phyloP scores from a whole-genome alignment of 2,888 invertebrate genomes.

The Maniola hyperantus region DNA sequence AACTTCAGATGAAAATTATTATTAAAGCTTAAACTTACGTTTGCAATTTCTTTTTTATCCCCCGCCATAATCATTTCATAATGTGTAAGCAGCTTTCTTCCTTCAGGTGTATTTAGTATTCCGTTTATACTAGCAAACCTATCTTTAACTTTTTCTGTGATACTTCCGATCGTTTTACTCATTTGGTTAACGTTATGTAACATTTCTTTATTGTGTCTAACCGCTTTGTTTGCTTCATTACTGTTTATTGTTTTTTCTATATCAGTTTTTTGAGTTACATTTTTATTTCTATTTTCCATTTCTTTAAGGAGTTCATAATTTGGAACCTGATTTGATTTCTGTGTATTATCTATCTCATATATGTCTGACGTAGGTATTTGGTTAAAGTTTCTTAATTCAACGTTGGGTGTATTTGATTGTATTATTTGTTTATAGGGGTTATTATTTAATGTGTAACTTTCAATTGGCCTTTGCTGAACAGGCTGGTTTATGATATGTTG shows the following conservation, averaged over 20 bases:
- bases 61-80: background rate
- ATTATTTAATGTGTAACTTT: background rate
- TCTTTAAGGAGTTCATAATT: background rate
- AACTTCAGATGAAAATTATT: too few relatives aligned
- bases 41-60: background rate
- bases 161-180: background rate
- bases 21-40: background rate
- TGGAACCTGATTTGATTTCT: background rate
- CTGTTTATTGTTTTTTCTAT: background rate
- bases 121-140: background rate
- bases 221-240: background rate
- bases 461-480: background rate
- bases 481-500: background rate
- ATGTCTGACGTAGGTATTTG: background rate
- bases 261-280: background rate
- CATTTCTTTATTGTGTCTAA: constrained; percentile 6
- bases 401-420: background rate
- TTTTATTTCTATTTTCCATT: background rate
- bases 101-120: background rate
- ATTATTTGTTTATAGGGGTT: background rate
- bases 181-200: background rate
- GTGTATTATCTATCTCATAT: background rate
- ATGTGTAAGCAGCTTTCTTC: background rate
- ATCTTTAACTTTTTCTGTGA: constrained; percentile 10
- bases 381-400: background rate